A percentile compares a stretch with the other conserved stretches of the same genome.
These are phyloP conservation scores for Propithecus perrieri DNA, from an alignment of 2,797 vertebrate species.

Conservation along the genomic window DNA sequence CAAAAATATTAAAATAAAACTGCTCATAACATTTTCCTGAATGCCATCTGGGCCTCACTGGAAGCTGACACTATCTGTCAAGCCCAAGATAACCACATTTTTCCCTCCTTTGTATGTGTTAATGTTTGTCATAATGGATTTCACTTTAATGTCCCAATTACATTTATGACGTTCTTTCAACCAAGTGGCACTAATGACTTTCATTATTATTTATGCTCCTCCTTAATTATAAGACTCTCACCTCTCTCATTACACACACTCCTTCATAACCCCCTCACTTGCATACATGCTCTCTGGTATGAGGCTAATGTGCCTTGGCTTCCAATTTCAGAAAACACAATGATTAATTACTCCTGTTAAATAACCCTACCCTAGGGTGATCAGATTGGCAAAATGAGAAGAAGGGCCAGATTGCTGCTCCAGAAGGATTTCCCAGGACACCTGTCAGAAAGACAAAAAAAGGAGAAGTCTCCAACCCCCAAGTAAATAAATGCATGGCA, in stretches of 20 bases:
- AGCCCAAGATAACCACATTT: conserved; percentile 84
- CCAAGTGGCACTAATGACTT: conserved; percentile 88
- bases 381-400: conserved; percentile 61
- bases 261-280: conserved; percentile 81
- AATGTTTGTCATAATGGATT: conserved; percentile 86
- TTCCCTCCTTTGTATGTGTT: conserved; percentile 81
- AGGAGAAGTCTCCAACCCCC: neutral
- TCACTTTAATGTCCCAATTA: conserved; percentile 87
- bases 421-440: conserved; percentile 74
- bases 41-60: conserved; percentile 83
- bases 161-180: conserved; percentile 86
- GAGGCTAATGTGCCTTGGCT: conserved; percentile 85
- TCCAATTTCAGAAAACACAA: conserved; percentile 84
- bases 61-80: conserved; percentile 84
- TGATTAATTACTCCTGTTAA: conserved; percentile 85
- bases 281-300: conserved; percentile 79
- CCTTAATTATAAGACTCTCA: conserved; percentile 87
- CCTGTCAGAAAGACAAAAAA: conserved; percentile 47
- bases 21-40: conserved; percentile 81
- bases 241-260: conserved; percentile 77
- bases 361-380: conserved; percentile 69
- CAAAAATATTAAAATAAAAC: conserved; percentile 82
- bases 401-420: conserved; percentile 70
- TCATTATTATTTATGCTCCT: conserved; percentile 89
- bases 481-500: conserved; percentile 44